These are phyloP conservation scores for Syritta pipiens DNA, from an alignment of 2,888 invertebrate species.

Conservation along the genomic window DNA sequence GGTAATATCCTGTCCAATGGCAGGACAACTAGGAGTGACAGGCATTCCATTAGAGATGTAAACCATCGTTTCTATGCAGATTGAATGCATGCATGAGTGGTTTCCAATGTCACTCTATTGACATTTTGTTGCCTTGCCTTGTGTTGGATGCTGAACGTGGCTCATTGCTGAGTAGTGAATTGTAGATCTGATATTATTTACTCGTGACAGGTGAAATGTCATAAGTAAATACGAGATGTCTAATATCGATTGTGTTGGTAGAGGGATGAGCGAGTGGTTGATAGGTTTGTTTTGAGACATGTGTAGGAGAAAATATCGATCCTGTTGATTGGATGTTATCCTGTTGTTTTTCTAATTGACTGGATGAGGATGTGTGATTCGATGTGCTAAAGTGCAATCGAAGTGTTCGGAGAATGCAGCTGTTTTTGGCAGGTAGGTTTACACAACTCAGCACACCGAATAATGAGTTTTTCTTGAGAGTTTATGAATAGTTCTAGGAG, in stretches of 20 bases:
- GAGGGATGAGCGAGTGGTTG: too few relatives aligned
- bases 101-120: constrained; percentile 6
- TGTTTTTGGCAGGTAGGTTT: too few relatives aligned
- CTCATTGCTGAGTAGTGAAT: too few relatives aligned
- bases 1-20: constrained; percentile 2
- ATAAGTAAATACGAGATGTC: neutral
- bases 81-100: neutral
- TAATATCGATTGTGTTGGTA: too few relatives aligned
- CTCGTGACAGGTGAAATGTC: constrained; percentile 15
- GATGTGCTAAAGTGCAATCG: too few relatives aligned
- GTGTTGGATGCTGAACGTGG: constrained; percentile 10
- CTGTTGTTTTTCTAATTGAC: neutral
- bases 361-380: neutral
- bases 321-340: neutral
- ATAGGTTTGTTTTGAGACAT: too few relatives aligned
- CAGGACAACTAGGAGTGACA: constrained; percentile 1
- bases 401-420: too few relatives aligned
- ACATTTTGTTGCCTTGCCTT: neutral
- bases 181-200: too few relatives aligned
- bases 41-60: constrained; percentile 11
- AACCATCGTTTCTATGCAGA: neutral
- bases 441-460: too few relatives aligned
- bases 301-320: too few relatives aligned
- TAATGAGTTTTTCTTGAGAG: too few relatives aligned
- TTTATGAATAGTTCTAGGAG: too few relatives aligned